Base-by-base conservation (phyloP, 2,113 vertebrate genomes). In the Ranitomeya variabilis region DNA sequence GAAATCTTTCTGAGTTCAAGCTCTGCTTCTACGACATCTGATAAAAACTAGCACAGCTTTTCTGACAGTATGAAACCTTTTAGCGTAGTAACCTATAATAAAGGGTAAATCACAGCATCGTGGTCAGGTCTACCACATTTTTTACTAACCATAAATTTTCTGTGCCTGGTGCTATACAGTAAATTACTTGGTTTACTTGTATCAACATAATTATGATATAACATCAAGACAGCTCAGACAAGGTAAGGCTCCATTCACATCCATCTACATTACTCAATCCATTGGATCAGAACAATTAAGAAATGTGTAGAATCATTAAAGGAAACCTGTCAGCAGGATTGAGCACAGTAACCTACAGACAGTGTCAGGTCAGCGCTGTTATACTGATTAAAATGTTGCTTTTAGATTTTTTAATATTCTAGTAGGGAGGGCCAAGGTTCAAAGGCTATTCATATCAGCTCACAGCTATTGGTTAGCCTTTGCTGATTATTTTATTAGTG, bases 1-100 rank as follows among this genome's bases (percentile, higher is more conserved):
- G 64, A 69, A 26, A 84, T 84, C 82, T 66, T 83, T 83, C 37
- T 23, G 21, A 83, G 81, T 69, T 83, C 45, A 84, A 69, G 64
- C 82, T 84, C n/a, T 84, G 66, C 57, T 84, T 54, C 64, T 84
- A 69, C 67, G 64, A 60, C 7, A 10, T 23, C 62, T 54, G 26
- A 84, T 84, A 84, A 84, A 52, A 67, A 23, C 45, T 10, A 55
- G 51, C 51, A 69, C 64, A 69, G 64, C 31, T 54, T 18, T 84
- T 66, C 81, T 69, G 82, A 71, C 45, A 83, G 66, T 69, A 69
- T 66, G 31, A 83, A 83, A 54, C 62, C 10, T 83, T 83, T 54
- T 67, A 67, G 60, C 52, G 19, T 69, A 51, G 62, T 51, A 67
- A 59, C 59, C 81, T 67, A 12, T 67, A 83, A 67, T 51, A 69